phyloP scores from a whole-genome alignment of 1,140 invertebrate genomes.

The Drosophila micromelanica region DNA sequence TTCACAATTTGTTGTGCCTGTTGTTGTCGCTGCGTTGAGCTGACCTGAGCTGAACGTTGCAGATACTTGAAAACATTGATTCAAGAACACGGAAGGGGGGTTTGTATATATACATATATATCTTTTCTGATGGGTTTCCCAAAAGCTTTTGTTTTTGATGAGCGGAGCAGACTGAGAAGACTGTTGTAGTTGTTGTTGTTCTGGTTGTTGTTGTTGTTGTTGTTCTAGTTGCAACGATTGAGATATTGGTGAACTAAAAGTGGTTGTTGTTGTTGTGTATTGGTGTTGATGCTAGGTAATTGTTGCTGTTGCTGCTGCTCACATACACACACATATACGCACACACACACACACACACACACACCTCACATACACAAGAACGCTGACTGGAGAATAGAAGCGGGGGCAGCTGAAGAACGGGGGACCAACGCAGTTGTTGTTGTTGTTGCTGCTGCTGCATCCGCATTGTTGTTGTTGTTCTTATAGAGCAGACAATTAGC shows the following conservation, averaged over 20 bases:
- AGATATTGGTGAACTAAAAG: constrained; percentile 1
- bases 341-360: constrained; percentile 4
- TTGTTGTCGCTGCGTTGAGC: constrained; percentile 2
- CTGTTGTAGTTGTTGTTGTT: constrained; percentile 57
- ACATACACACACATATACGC: not conserved
- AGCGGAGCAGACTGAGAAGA: constrained; percentile 68
- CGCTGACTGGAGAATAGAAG: not conserved
- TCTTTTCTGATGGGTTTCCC: constrained; percentile 26
- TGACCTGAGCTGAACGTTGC: constrained; percentile 19
- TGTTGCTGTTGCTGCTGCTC: not conserved
- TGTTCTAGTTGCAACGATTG: constrained; percentile 6
- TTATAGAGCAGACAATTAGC: constrained; percentile 20
- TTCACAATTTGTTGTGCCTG: constrained; percentile 31
- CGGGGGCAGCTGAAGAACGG: not conserved
- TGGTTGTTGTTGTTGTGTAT: constrained; percentile 4
- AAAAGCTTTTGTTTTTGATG: constrained; percentile 42
- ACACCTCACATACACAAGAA: not conserved
- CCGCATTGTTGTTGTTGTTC: not conserved
- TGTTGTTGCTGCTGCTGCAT: not conserved
- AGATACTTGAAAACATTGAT: constrained; percentile 6
- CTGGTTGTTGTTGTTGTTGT: constrained; percentile 9
- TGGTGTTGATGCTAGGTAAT: constrained; percentile 6
- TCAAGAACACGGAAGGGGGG: not conserved
- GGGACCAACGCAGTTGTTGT: not conserved
- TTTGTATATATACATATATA: too few species aligned